Base-by-base conservation (phyloP, 2,797 vertebrate species). In the Labeo calbasu region DNA sequence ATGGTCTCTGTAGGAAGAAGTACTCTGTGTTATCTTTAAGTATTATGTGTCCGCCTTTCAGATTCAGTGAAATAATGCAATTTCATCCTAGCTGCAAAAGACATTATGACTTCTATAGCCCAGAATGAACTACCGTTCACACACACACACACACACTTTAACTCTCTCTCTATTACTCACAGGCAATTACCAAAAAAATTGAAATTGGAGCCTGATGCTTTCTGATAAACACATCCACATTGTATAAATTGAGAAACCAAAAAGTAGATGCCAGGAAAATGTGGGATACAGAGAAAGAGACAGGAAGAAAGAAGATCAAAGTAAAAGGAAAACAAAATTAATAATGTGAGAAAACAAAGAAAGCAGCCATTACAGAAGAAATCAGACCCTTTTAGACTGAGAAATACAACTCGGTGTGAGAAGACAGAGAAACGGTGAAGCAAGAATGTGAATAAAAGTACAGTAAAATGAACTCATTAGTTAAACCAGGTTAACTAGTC, bases 11-110 rank as follows among this genome's bases (percentile, higher is more conserved):
- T 28, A 51, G 25, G 59, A 50, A 36, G 32, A 50, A n/a, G 48
- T 48, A 59, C 28, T 17, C 1, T 73, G 87, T 77, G 82, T 79
- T 48, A 21, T 78, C 5, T 66, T 77, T 43, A n/a, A 59, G 43
- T 73, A 80, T 78, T 63, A 69, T 51, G 43, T 78, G 59, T 65
- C 73, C 1, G 28, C 11, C 14, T 86, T 79, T 55, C 68, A 89
- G 86, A 86, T 78, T 86, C 77, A 86, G 84, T 86, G 73, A 87
- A 89, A 92, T 91, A 80, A 90, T 92, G 77, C 71, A 65, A 72
- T 85, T 76, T 65, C 69, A 87, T 71, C 70, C 84, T 82, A 79
- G 83, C 69, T 80, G 83, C 51, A 36, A 73, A 89, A 80, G 70
- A 80, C 78, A 82, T 88, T 66, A 87, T 36, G 85, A 81, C 25